Percentiles rank a stretch among this genome's conserved stretches.
phyloP scores from a whole-genome alignment of 2,888 invertebrate genomes.

The Caenorhabditis sulstoni region DNA sequence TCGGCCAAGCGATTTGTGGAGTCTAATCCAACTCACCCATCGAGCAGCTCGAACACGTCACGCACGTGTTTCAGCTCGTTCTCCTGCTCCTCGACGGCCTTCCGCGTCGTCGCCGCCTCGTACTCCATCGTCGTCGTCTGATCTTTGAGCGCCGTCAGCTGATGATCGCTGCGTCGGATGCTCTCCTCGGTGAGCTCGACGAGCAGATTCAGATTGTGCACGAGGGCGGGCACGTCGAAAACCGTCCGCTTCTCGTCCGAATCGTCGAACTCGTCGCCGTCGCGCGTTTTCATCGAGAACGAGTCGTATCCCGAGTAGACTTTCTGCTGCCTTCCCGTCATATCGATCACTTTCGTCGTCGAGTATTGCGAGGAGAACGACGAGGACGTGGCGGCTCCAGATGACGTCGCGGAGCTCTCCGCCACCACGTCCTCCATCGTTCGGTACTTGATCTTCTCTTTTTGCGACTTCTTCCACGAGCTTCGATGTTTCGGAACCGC shows the following conservation, averaged over 20 bases:
- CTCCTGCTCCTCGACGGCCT: constrained; percentile 86
- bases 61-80: constrained; percentile 86
- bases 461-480: constrained; percentile 86
- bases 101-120: constrained; percentile 87
- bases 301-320: constrained; percentile 83
- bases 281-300: constrained; percentile 74
- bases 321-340: constrained; percentile 96
- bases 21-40: constrained; percentile 37
- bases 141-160: constrained; percentile 88
- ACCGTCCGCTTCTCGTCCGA: constrained; percentile 81
- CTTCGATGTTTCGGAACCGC: constrained; percentile 46
- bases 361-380: constrained; percentile 27
- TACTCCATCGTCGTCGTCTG: constrained; percentile 88
- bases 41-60: constrained; percentile 60
- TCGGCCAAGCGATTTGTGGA: too few relatives aligned
- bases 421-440: constrained; percentile 82
- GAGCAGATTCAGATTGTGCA: constrained; percentile 92
- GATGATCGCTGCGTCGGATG: constrained; percentile 90
- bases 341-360: constrained; percentile 89
- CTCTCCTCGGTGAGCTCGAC: constrained; percentile 96
- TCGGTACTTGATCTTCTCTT: constrained; percentile 79
- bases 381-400: not conserved
- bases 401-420: constrained; percentile 66
- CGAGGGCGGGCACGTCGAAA: constrained; percentile 89
- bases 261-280: constrained; percentile 80